A percentile compares a stretch with the other conserved stretches of the same genome.
These are phyloP conservation scores for Hypsopygia costalis DNA, from an alignment of 2,888 invertebrate species.

Conservation along the genomic window DNA sequence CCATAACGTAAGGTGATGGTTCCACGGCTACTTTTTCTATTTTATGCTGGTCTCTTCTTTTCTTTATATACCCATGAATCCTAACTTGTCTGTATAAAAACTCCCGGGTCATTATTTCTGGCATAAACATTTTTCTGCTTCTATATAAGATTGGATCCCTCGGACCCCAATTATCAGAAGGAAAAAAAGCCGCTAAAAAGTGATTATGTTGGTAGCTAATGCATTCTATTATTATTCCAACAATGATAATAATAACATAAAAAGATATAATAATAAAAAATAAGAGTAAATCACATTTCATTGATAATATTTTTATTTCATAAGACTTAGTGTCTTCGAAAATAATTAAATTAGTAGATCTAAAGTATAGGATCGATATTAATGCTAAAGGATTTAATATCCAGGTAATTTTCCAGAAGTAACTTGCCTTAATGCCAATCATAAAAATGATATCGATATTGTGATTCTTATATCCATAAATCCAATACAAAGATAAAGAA, in stretches of 20 bases:
- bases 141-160: constrained; percentile 48
- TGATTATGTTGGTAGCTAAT: constrained; percentile 24
- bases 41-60: neutral
- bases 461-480: constrained; percentile 58
- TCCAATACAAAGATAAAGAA: constrained; percentile 60
- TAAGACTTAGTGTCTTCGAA: constrained; percentile 32
- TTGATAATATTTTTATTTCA: constrained; percentile 24
- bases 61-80: constrained; percentile 43
- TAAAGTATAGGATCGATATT: constrained; percentile 30
- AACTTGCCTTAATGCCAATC: constrained; percentile 65
- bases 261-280: constrained; percentile 37
- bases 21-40: constrained; percentile 17
- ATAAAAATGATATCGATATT: constrained; percentile 66
- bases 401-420: constrained; percentile 60
- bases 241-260: constrained; percentile 38
- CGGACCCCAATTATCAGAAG: constrained; percentile 60
- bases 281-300: constrained; percentile 33
- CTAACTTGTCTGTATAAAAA: constrained; percentile 70
- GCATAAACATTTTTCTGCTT: constrained; percentile 70
- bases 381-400: constrained; percentile 50
- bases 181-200: constrained; percentile 31
- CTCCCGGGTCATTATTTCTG: constrained; percentile 74
- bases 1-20: constrained; percentile 23
- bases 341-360: constrained; percentile 25
- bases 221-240: constrained; percentile 36